Evolutionary conservation across 2,888 invertebrate species (phyloP), one percentile per base, ranked within the genome.

Genomic region (Himalopsyche kuldschensis): DNA sequence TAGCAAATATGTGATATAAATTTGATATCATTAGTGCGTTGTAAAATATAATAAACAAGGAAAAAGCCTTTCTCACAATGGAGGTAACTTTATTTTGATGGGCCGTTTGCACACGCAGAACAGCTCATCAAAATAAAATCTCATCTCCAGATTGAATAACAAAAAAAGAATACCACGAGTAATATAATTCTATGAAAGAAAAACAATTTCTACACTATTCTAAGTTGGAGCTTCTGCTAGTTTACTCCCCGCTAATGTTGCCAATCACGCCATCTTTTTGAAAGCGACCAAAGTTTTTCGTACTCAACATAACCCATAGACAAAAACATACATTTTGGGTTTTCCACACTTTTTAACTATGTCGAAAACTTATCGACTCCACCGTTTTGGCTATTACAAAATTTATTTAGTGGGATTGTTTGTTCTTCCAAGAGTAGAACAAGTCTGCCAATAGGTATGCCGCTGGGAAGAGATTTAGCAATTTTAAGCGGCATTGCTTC

Each of bases 201-300:
- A 75, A 82, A 24, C 82, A 35, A 46, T 77, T 77, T 79, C 48
- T 41, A 41, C 41, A 41, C 63, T 82, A 20, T 5, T 55, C 24
- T 20, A n/a, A 24, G 55, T 55, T 15, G 24, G 76, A 76, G 47
- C 27, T 15, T 41, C 4, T 63, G 6, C 30, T 78, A 55, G 63
- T 82, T 79, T 82, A 78, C 75, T n/a, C 30, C 24, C 46, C 79
- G 31, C 82, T 79, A 79, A 79, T 79, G 82, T 48, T 35, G 79
- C 82, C 79, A 82, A 82, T 79, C 79, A 82, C 82, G 82, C 82
- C 79, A 82, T 75, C 46, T 20, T 69, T 11, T 41, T 41, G 41
- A n/a, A 32, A 75, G 30, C 20, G n/a, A 0, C 30, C 75, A 5
- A 10, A 1, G 17, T 11, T 24, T 30, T 32, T n/a, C 75, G 31